Evolutionary conservation across 2,113 vertebrate genomes (phyloP).

Genomic region (Dromas ardeola): DNA sequence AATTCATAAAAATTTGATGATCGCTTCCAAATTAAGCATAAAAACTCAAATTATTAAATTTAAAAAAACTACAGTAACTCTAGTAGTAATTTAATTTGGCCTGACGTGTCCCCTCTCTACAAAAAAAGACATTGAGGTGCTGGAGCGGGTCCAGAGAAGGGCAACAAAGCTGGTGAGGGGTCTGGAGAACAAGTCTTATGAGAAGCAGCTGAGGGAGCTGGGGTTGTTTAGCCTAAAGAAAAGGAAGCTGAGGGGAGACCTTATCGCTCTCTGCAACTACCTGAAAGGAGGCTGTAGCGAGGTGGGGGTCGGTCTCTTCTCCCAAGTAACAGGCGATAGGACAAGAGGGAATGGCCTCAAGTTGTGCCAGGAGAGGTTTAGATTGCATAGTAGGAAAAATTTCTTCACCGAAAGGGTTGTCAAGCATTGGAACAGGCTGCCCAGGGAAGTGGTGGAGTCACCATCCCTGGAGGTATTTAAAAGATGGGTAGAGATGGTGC

Average conservation of each 20-base stretch:
- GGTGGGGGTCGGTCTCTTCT: too few species aligned
- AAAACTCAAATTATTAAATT: neutral
- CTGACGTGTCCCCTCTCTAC: neutral
- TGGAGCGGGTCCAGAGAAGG: neutral
- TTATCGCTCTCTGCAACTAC: neutral
- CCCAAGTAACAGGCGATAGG: too few species aligned
- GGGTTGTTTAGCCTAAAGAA: neutral
- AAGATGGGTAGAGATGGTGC: neutral
- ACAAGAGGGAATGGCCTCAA: too few species aligned
- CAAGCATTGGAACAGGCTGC: neutral
- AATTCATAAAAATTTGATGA: neutral
- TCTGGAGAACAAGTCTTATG: neutral
- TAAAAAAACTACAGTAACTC: neutral
- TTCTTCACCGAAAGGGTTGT: neutral
- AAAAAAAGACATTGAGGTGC: neutral
- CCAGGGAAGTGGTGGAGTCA: neutral
- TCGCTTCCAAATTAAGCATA: neutral
- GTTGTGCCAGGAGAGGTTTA: too few species aligned
- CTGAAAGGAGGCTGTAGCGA: too few species aligned
- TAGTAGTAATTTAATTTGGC: neutral
- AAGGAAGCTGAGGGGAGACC: neutral
- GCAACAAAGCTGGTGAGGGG: neutral
- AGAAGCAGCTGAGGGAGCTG: neutral
- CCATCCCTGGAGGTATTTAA: neutral
- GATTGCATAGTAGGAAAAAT: too few species aligned